phyloP scores from a whole-genome alignment of 2,113 vertebrate species.

The Ciconia stormi region DNA sequence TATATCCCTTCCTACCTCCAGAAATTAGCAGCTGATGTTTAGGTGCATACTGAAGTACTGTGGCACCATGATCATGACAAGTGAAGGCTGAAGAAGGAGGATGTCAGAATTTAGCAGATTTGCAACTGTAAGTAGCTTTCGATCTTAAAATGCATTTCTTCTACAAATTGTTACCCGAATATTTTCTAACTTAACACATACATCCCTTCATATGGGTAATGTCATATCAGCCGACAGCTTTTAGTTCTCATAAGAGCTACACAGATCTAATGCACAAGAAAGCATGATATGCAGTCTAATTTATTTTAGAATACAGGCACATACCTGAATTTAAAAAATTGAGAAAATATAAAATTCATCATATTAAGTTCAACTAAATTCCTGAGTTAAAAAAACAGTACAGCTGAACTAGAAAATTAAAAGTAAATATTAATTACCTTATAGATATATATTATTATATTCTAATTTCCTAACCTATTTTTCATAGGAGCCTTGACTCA shows the following conservation, averaged over 20 bases:
- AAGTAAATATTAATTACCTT: not conserved
- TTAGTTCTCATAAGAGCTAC: not conserved
- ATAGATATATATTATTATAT: not conserved
- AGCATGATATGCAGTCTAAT: not conserved
- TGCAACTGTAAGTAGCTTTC: not conserved
- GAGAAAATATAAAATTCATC: not conserved
- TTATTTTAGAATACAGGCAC: not conserved
- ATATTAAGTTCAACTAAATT: not conserved
- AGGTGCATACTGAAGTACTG: conserved; percentile 93
- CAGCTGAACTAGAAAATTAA: not conserved
- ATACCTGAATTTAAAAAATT: not conserved
- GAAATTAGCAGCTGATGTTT: conserved; percentile 94
- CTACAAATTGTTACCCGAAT: not conserved
- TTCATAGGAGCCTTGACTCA: not conserved
- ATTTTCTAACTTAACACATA: not conserved
- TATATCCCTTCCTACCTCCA: conserved; percentile 89
- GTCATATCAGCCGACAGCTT: not conserved
- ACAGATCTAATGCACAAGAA: not conserved
- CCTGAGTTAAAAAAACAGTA: not conserved
- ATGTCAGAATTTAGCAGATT: not conserved
- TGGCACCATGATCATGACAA: conserved; percentile 95
- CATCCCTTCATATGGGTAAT: not conserved
- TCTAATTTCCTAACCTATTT: not conserved
- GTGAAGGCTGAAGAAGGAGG: conserved; percentile 82
- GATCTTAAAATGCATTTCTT: not conserved